Evolutionary conservation across 2,113 vertebrate genomes (phyloP).

Genomic region (Planiliza haematocheilus): DNA sequence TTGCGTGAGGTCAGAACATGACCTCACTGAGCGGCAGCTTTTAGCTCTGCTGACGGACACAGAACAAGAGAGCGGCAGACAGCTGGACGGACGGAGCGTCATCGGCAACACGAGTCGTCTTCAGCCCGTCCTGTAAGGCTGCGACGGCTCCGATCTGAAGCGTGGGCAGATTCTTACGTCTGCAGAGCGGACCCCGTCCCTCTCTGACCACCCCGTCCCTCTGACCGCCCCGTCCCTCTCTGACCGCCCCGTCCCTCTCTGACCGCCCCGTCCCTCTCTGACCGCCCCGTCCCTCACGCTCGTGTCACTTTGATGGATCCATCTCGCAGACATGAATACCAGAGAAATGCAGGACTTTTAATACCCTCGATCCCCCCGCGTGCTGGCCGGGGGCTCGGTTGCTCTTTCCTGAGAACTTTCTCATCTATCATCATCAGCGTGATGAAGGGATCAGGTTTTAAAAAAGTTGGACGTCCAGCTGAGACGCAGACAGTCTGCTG

Average conservation of each 20-base stretch:
- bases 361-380: background rate
- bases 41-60: constrained; percentile 60
- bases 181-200: too few relatives aligned
- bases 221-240: too few relatives aligned
- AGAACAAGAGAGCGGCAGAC: constrained; percentile 29
- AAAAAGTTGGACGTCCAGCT: background rate
- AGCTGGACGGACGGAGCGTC: constrained; percentile 23
- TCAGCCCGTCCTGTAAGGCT: background rate
- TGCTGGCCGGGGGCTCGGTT: background rate
- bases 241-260: too few relatives aligned
- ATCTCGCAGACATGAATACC: background rate
- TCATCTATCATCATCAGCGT: background rate
- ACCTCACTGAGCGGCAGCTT: constrained; percentile 26
- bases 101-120: constrained; percentile 37
- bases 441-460: constrained; percentile 3
- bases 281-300: background rate
- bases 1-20: background rate
- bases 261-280: too few relatives aligned
- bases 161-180: too few relatives aligned
- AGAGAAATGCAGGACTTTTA: constrained; percentile 6
- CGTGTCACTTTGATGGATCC: constrained; percentile 28
- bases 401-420: background rate
- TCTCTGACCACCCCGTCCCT: too few relatives aligned
- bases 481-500: too few relatives aligned
- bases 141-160: too few relatives aligned